These are phyloP conservation scores for Bombycilla garrulus DNA, from an alignment of 2,113 vertebrate species.

Conservation along the genomic window DNA sequence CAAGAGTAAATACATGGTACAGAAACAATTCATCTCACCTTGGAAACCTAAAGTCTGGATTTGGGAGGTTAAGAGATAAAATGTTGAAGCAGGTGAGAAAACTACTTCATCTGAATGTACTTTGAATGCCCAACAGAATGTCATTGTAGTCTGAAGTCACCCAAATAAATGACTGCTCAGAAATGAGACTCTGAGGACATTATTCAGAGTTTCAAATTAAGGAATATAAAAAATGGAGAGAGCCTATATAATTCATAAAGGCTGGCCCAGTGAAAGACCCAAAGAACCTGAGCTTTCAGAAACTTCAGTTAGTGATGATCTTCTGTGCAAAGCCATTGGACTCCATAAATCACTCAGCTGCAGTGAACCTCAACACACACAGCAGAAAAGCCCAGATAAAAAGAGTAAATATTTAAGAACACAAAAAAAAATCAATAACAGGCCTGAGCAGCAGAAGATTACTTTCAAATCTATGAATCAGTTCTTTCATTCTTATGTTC, in stretches of 20 bases:
- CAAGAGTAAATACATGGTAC: background rate
- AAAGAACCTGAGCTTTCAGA: background rate
- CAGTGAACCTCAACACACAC: background rate
- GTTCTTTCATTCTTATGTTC: background rate
- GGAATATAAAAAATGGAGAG: background rate
- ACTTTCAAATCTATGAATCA: background rate
- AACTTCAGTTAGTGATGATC: background rate
- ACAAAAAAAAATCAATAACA: background rate
- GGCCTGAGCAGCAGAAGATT: background rate
- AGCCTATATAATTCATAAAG: background rate
- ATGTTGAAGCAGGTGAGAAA: background rate
- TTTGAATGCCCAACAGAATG: background rate
- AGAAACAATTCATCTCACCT: background rate
- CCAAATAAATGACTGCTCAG: background rate
- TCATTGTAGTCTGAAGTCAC: background rate
- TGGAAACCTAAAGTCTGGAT: background rate
- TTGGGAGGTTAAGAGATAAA: background rate
- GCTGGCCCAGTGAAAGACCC: background rate
- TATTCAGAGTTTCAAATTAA: background rate
- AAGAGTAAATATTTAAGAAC: background rate
- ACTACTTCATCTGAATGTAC: background rate
- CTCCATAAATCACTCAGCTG: background rate
- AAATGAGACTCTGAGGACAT: background rate
- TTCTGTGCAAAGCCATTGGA: background rate
- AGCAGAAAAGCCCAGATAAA: background rate